Evolutionary conservation across 2,888 invertebrate genomes (phyloP).

Genomic region (Mechanitis messenoides): DNA sequence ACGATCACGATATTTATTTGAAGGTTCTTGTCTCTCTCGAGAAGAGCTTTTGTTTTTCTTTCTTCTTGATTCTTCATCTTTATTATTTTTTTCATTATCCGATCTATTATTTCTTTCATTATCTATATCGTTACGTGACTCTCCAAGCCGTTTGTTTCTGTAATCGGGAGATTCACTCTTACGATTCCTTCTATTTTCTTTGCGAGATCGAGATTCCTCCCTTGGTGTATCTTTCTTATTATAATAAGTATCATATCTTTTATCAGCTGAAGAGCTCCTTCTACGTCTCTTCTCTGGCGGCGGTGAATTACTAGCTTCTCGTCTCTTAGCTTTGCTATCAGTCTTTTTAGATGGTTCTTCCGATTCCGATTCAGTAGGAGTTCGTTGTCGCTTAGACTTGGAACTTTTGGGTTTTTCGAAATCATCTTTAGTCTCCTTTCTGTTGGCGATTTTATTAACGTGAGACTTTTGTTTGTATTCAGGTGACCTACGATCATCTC

Average conservation of each 20-base stretch:
- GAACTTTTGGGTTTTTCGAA: conserved; percentile 38
- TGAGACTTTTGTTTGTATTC: conserved; percentile 46
- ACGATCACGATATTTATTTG: conserved; percentile 46
- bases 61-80: conserved; percentile 37
- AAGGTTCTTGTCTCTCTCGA: conserved; percentile 46
- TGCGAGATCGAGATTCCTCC: conserved; percentile 17
- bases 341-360: conserved; percentile 39
- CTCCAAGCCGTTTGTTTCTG: conserved; percentile 39
- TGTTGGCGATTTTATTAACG: conserved; percentile 57
- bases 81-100: conserved; percentile 28
- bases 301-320: conserved; percentile 50
- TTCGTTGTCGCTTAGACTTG: conserved; percentile 47
- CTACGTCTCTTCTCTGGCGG: conserved; percentile 57
- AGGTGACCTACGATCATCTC: conserved; percentile 27
- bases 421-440: conserved; percentile 43
- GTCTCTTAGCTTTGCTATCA: conserved; percentile 47
- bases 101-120: conserved; percentile 41
- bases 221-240: conserved; percentile 36
- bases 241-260: conserved; percentile 42
- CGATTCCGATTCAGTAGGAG: conserved; percentile 46
- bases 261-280: conserved; percentile 49
- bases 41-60: conserved; percentile 47
- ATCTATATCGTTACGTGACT: conserved; percentile 39
- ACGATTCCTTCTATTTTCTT: conserved; percentile 41
- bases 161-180: conserved; percentile 45